Percentiles rank a stretch among this genome's conserved stretches.
Evolutionary conservation across 2,888 invertebrate genomes (phyloP).

Genomic region (Autographa gamma): DNA sequence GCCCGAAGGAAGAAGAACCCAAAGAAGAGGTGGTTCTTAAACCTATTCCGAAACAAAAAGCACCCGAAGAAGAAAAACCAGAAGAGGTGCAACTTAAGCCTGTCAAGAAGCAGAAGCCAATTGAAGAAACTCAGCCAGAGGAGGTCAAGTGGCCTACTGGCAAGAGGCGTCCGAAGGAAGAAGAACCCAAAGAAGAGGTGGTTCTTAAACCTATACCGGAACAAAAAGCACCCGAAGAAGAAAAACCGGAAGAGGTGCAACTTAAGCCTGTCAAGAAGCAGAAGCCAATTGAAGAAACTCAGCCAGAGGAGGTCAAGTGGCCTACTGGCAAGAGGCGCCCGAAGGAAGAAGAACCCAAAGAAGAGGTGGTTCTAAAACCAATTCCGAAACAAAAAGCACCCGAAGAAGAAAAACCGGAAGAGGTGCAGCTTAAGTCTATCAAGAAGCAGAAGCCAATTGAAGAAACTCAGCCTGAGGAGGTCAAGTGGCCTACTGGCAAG

Average conservation of each 20-base stretch:
- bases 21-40: neutral
- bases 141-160: neutral
- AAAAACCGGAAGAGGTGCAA: neutral
- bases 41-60: neutral
- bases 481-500: conserved; percentile 1
- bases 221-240: neutral
- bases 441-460: neutral
- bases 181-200: neutral
- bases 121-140: neutral
- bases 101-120: neutral
- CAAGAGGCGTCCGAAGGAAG: neutral
- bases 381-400: conserved; percentile 2
- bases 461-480: neutral
- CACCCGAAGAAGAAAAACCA: neutral
- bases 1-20: neutral
- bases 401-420: neutral
- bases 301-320: neutral
- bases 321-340: conserved; percentile 6
- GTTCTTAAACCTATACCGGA: neutral
- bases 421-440: neutral
- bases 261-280: conserved; percentile 21
- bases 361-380: neutral
- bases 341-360: conserved; percentile 6
- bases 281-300: neutral
- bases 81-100: conserved; percentile 5